These are phyloP conservation scores for Cromileptes altivelis DNA, from an alignment of 2,113 vertebrate species.

Conservation along the genomic window DNA sequence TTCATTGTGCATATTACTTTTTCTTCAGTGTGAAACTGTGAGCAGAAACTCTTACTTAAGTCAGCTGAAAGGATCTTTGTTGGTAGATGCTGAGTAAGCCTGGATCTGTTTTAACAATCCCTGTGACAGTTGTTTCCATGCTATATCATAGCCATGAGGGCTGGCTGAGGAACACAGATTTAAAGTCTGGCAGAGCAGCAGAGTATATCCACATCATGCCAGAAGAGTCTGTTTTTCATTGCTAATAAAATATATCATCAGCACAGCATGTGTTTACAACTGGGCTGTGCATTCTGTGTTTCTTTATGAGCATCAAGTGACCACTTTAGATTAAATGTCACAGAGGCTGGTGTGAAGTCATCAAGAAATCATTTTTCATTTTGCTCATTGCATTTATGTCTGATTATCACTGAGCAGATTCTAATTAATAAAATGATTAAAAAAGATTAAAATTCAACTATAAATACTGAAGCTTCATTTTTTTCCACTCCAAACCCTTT, in stretches of 20 bases:
- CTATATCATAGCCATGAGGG: constrained; percentile 35
- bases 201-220: not conserved
- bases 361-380: not conserved
- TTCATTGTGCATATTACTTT: not conserved
- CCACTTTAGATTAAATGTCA: not conserved
- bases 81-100: constrained; percentile 39
- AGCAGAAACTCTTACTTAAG: constrained; percentile 15
- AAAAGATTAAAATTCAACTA: not conserved
- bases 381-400: not conserved
- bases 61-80: constrained; percentile 51
- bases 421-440: not conserved
- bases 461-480: not conserved
- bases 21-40: constrained; percentile 20
- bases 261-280: constrained; percentile 16
- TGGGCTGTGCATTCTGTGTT: not conserved
- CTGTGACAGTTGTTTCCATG: constrained; percentile 32
- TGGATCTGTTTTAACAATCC: constrained; percentile 29
- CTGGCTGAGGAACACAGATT: constrained; percentile 31
- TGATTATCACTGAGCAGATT: not conserved
- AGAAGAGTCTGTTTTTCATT: constrained; percentile 43
- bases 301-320: constrained; percentile 30
- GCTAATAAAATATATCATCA: constrained; percentile 15
- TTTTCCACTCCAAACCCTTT: not conserved
- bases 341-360: not conserved
- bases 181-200: constrained; percentile 35